Evolutionary conservation across 2,888 invertebrate genomes (phyloP).

Genomic region (Dicycla oo): DNA sequence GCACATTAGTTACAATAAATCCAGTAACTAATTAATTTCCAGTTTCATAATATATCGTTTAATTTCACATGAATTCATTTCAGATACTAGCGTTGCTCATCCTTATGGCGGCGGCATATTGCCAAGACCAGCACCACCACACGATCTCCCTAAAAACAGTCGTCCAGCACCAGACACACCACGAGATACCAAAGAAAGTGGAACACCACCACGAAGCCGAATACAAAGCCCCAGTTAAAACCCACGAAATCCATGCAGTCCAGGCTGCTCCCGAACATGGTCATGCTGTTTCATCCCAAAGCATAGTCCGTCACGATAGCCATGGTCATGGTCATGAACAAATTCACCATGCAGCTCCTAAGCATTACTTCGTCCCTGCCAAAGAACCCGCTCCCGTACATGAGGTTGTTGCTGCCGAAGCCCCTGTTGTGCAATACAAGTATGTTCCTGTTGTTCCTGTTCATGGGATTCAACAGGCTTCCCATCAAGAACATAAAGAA

Average conservation of each 20-base stretch:
- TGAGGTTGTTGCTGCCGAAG: conserved; percentile 50
- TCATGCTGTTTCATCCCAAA: conserved; percentile 75
- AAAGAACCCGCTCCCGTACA: conserved; percentile 70
- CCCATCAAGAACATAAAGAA: conserved; percentile 38
- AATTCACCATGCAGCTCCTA: conserved; percentile 62
- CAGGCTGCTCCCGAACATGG: conserved; percentile 59
- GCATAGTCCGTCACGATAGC: conserved; percentile 67
- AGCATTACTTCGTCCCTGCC: conserved; percentile 67
- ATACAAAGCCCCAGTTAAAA: conserved; percentile 25
- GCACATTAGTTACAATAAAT: not conserved
- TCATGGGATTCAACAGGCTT: conserved; percentile 38
- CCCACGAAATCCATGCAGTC: conserved; percentile 36
- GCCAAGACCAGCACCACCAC: conserved; percentile 74
- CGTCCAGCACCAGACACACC: conserved; percentile 74
- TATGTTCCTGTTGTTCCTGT: conserved; percentile 41
- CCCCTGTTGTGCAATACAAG: conserved; percentile 44
- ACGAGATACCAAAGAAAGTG: conserved; percentile 72
- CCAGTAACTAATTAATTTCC: not conserved
- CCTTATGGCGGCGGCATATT: conserved; percentile 66
- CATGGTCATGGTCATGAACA: conserved; percentile 61
- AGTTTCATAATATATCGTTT: not conserved
- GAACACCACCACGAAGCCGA: conserved; percentile 52
- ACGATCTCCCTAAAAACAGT: conserved; percentile 68
- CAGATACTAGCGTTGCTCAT: conserved; percentile 68
- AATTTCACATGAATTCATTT: conserved; percentile 25